Evolutionary conservation across 2,113 vertebrate genomes (phyloP), one percentile per base, ranked within the genome.

Genomic region (Mastomys coucha): DNA sequence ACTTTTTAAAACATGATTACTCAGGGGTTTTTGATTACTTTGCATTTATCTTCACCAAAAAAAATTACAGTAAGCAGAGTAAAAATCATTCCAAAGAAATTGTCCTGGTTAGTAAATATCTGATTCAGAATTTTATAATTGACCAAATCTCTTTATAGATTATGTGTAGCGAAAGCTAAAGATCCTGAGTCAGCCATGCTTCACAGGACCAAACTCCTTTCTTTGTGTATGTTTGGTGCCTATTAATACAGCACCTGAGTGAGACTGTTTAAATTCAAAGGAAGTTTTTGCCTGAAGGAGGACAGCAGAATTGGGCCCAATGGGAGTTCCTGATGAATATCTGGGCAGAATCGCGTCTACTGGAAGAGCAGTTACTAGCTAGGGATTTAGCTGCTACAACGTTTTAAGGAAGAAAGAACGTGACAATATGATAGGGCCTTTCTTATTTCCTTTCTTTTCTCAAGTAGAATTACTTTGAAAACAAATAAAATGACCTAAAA

Each of bases 281-380:
- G 63, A 20, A 97, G n/a, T 93, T 98, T 91, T 98, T 95, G 97
- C 97, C 97, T 98, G 96, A 95, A 98, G 98, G 96, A 95, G 88
- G 94, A 97, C 92, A 96, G 94, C 91, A 96, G 97, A 98, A 98
- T 97, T 98, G 95, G 97, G 96, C 94, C 96, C 97, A 94, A 3
- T 77, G 98, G 98, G 97, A 97, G 87, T 90, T 97, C 63, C 81
- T 1, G 56, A 42, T 87, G 81, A 89, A 67, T 91, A 76, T 88
- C 33, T 93, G 51, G 96, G 91, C 81, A 89, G 94, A 96, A 96
- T 93, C 81, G 91, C 73, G 96, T 91, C 73, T 94, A 96, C 42
- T 19, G 86, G 76, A 97, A 96, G 94, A 93, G 87, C 86, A 91
- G 91, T 75, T 73, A 87, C 78, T 73, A 95, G 89, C 96, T 69